Evolutionary conservation across 2,888 invertebrate genomes (phyloP), one percentile per base, ranked within the genome.

Genomic region (Heliconius ethilla): DNA sequence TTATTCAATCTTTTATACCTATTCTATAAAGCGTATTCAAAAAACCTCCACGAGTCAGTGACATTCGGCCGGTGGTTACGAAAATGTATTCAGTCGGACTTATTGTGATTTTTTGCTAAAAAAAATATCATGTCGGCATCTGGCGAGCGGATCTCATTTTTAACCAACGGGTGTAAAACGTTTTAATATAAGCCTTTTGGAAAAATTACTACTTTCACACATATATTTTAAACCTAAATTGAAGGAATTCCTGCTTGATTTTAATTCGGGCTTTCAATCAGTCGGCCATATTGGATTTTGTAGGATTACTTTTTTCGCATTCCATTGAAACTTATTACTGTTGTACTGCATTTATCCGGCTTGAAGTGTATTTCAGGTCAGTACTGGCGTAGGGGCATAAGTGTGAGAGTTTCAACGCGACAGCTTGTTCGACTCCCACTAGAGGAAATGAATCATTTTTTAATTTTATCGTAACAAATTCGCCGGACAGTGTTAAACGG

Each of bases 141-240:
- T 81, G 81, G 89, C 84, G 80, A 82, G 84, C 88, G 88, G 83
- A 76, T 82, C 83, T 84, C 86, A 85, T 86, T 89, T 89, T 87
- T 86, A 89, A 87, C 82, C 75, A 76, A 75, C 76, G 76, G 76
- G 74, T 76, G 78, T 80, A 80, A 76, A 80, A 76, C 78, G 63
- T 59, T 76, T 59, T 70, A 69, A 78, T 76, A 80, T 80, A 69
- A 40, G 51, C 45, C 73, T 73, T 59, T 72, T 59, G 66, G 51
- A 65, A 77, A 77, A 77, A 77, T 65, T 70, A 65, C 70, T 63
- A 70, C 59, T 72, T 29, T 73, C 62, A 59, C 40, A 37, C 73
- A n/a, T 73, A 73, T 72, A 73, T 73, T 73, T 62, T 73, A 62
- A 63, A 63, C 59, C 59, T 73, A 73, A 73, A 62, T 63, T 73